Percentiles rank a stretch among this genome's conserved stretches.
These are phyloP conservation scores for Gila robusta DNA, from an alignment of 2,797 vertebrate genomes.

Conservation along the genomic window DNA sequence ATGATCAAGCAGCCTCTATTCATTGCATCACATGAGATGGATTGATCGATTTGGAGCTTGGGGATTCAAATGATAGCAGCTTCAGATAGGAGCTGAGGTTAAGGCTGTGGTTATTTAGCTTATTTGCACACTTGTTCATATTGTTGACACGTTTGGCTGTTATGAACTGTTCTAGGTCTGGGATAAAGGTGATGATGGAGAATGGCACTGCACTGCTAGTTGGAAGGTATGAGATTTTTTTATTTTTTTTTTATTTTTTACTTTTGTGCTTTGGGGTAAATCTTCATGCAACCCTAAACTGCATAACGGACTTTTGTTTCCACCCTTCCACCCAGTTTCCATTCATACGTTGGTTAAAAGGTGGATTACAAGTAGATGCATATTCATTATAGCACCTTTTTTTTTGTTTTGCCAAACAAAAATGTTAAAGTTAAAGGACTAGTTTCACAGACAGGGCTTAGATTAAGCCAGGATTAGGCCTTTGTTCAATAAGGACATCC, in stretches of 20 bases:
- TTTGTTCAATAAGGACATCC: too few species aligned
- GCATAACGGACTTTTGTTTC: background rate
- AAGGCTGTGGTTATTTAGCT: background rate
- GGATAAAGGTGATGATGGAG: slow-evolving; percentile 97
- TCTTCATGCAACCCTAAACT: background rate
- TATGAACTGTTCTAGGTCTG: slow-evolving; percentile 84
- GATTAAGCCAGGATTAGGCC: too few species aligned
- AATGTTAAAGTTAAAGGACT: background rate
- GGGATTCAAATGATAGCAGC: background rate
- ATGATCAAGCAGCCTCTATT: background rate
- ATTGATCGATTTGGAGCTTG: background rate
- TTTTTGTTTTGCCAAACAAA: background rate
- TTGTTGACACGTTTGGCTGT: background rate
- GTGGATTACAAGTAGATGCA: background rate
- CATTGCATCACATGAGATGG: background rate
- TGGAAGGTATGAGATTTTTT: slow-evolving; percentile 88
- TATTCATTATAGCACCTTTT: background rate
- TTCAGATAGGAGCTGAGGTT: background rate
- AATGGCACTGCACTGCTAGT: slow-evolving; percentile 98
- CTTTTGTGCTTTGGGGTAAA: background rate
- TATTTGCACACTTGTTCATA: background rate
- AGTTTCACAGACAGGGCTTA: background rate
- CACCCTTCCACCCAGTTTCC: background rate
- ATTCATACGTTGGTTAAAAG: background rate
- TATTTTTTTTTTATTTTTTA: background rate